Percentiles rank a stretch among this genome's conserved stretches.
Conservation (phyloP, 2,888 invertebrate genomes). For the Exephanes ischioxanthus region DNA sequence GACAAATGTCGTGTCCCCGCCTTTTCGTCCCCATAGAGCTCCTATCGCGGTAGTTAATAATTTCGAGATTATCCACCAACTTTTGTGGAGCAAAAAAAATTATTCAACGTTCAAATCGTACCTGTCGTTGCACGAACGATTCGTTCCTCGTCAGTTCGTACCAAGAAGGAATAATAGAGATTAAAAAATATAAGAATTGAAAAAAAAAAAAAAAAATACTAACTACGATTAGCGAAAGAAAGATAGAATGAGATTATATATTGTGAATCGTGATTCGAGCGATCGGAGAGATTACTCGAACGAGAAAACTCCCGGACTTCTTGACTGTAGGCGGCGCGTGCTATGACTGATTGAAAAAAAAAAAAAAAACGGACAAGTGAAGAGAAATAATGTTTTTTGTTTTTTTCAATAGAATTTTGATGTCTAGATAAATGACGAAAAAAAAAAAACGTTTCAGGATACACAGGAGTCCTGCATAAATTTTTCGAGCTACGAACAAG, state of each 20-base stretch:
- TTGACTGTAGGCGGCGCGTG: slow-evolving; percentile 27
- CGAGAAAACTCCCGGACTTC: slow-evolving; percentile 26
- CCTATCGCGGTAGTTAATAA: slow-evolving; percentile 31
- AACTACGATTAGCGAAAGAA: slow-evolving; percentile 33
- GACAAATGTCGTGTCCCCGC: background rate
- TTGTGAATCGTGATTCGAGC: slow-evolving; percentile 46
- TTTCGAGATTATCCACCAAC: slow-evolving; percentile 3
- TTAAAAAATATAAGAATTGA: slow-evolving; percentile 14
- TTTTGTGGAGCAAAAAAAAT: slow-evolving; percentile 20
- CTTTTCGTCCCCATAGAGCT: background rate
- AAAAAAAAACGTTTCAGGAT: slow-evolving; percentile 2
- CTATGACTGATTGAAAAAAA: slow-evolving; percentile 32
- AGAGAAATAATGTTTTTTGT: slow-evolving; percentile 55
- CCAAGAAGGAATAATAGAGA: slow-evolving; percentile 46
- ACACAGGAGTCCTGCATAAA: slow-evolving; percentile 2
- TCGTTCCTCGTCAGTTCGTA: slow-evolving; percentile 58
- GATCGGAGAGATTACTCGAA: slow-evolving; percentile 11
- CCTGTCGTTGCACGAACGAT: slow-evolving; percentile 63
- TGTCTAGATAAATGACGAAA: slow-evolving; percentile 61
- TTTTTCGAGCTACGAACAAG: background rate
- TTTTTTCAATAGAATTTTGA: slow-evolving; percentile 67
- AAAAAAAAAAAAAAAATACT: slow-evolving; percentile 43
- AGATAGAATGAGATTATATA: slow-evolving; percentile 55
- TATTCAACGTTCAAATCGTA: slow-evolving; percentile 64
- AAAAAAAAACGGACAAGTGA: slow-evolving; percentile 30